A percentile compares a stretch with the other conserved stretches of the same genome.
phyloP scores from a whole-genome alignment of 2,113 vertebrate species.

The Ursus arctos region DNA sequence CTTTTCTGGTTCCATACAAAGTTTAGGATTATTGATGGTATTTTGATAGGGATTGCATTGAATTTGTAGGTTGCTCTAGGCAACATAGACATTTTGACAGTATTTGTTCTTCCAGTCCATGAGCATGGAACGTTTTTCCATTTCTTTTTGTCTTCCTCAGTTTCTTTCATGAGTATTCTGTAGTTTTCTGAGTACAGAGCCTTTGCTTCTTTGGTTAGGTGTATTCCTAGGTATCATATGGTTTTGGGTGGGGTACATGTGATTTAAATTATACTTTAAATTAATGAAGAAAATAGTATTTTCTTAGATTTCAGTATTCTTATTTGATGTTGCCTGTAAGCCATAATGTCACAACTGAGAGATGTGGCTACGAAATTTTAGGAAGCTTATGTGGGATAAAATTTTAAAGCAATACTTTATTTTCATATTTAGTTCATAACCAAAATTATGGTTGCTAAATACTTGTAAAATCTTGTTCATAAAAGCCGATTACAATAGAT shows the following conservation, averaged over 20 bases:
- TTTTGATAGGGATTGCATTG: too few relatives aligned
- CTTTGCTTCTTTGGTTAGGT: neutral
- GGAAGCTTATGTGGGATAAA: neutral
- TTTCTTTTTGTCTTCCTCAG: neutral
- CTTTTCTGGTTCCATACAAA: too few relatives aligned
- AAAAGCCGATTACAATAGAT: neutral
- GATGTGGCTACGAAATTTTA: neutral
- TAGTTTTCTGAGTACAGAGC: neutral
- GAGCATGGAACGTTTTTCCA: too few relatives aligned
- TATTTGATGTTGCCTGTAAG: conserved; percentile 22
- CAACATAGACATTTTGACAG: too few relatives aligned
- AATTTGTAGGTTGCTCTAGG: too few relatives aligned
- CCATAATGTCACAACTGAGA: neutral
- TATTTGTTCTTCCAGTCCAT: too few relatives aligned
- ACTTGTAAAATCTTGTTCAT: neutral
- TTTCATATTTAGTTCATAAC: neutral
- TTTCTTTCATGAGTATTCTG: neutral
- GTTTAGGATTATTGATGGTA: too few relatives aligned
- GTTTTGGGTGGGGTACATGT: neutral
- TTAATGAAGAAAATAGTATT: neutral
- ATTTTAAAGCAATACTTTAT: neutral
- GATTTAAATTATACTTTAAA: neutral
- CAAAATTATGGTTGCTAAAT: neutral
- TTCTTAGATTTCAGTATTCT: neutral
- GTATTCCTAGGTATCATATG: neutral